Percentiles rank a stretch among this genome's conserved stretches.
phyloP scores from a whole-genome alignment of 1,140 invertebrate species.

The Rhynchophorus ferrugineus region DNA sequence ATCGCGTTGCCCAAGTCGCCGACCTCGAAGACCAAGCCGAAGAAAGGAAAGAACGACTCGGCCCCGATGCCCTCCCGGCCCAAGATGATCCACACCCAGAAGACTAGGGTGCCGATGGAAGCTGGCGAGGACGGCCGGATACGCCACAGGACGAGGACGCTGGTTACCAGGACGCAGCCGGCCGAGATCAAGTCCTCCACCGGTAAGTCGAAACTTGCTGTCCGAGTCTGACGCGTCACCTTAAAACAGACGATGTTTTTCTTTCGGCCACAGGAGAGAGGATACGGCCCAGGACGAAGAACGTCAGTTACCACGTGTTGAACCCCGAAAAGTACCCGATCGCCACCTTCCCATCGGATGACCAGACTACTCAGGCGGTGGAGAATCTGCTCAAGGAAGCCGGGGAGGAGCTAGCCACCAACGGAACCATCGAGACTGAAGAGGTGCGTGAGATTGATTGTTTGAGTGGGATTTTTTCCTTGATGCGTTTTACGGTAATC shows the following conservation, averaged over 20 bases:
- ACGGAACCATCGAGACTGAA: slow-evolving; percentile 27
- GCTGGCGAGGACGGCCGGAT: slow-evolving; percentile 46
- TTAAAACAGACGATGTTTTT: too few species aligned
- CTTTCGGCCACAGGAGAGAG: too few species aligned
- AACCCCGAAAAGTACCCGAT: slow-evolving; percentile 36
- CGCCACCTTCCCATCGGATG: slow-evolving; percentile 37
- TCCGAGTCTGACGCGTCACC: too few species aligned
- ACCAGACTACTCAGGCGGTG: slow-evolving; percentile 31
- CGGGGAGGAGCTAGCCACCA: slow-evolving; percentile 11
- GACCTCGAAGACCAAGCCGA: slow-evolving; percentile 31
- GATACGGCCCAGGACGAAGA: slow-evolving; percentile 53
- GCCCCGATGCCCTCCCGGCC: slow-evolving; percentile 46
- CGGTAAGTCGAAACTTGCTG: slow-evolving; percentile 17
- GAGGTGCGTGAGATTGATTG: slow-evolving; percentile 1
- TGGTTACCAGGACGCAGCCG: slow-evolving; percentile 49
- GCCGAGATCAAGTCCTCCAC: slow-evolving; percentile 40
- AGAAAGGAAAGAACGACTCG: slow-evolving; percentile 39
- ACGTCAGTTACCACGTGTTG: slow-evolving; percentile 55
- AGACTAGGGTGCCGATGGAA: slow-evolving; percentile 49
- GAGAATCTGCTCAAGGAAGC: slow-evolving; percentile 32
- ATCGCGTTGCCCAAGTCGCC: slow-evolving; percentile 25
- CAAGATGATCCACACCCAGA: slow-evolving; percentile 68
- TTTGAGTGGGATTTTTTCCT: neutral
- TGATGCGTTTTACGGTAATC: neutral
- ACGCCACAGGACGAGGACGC: slow-evolving; percentile 50